phyloP scores from a whole-genome alignment of 2,888 invertebrate species.

The Mystacides longicornis region DNA sequence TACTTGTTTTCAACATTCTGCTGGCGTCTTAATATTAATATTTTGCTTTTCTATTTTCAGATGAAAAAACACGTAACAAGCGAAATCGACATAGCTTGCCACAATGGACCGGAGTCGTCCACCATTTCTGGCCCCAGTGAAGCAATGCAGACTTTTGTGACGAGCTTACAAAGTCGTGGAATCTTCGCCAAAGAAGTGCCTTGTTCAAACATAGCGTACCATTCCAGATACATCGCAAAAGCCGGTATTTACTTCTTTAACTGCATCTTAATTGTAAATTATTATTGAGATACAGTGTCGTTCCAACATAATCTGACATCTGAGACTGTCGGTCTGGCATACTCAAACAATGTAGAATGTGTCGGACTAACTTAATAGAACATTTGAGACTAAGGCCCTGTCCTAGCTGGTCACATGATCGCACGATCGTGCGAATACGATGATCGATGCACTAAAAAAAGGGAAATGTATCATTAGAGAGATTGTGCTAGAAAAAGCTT shows the following conservation, averaged over 20 bases:
- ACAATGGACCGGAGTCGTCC: conserved; percentile 77
- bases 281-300: too few relatives aligned
- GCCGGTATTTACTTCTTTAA: conserved; percentile 40
- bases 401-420: too few relatives aligned
- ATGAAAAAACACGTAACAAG: conserved; percentile 60
- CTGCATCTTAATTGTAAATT: too few relatives aligned
- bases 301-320: too few relatives aligned
- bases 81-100: conserved; percentile 79
- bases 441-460: too few relatives aligned
- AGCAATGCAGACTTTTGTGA: conserved; percentile 58
- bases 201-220: conserved; percentile 84
- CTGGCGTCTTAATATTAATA: not conserved
- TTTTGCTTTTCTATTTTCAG: conserved; percentile 32
- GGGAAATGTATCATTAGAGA: too few relatives aligned
- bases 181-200: conserved; percentile 79
- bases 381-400: too few relatives aligned
- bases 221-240: conserved; percentile 72
- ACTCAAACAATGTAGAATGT: too few relatives aligned
- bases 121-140: conserved; percentile 85
- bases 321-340: too few relatives aligned
- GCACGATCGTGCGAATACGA: too few relatives aligned
- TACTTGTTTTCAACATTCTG: not conserved
- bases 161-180: conserved; percentile 57
- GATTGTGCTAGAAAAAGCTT: too few relatives aligned
- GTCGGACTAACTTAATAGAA: too few relatives aligned